A percentile compares a stretch with the other conserved stretches of the same genome.
These are phyloP conservation scores for Serilophus lunatus DNA, from an alignment of 2,113 vertebrate genomes.

Conservation along the genomic window DNA sequence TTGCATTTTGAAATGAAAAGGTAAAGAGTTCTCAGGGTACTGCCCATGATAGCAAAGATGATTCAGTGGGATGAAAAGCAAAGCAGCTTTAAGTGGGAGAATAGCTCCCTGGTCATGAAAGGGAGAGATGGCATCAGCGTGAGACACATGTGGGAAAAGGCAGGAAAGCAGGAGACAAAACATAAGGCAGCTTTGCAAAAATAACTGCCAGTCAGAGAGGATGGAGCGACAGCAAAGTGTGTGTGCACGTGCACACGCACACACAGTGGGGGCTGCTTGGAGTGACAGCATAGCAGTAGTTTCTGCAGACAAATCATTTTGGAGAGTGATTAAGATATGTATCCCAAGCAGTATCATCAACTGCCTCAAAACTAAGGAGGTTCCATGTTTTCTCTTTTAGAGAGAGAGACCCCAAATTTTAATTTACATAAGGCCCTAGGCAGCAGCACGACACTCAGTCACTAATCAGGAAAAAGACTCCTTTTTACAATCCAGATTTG, in stretches of 20 bases:
- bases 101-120: not conserved
- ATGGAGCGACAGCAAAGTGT: not conserved
- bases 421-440: not conserved
- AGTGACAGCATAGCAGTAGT: not conserved
- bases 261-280: not conserved
- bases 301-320: not conserved
- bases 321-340: not conserved
- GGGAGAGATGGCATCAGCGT: not conserved
- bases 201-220: not conserved
- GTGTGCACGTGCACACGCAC: not conserved
- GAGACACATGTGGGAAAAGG: not conserved
- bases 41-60: not conserved
- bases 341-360: not conserved
- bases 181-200: conserved; percentile 27
- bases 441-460: not conserved
- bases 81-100: not conserved
- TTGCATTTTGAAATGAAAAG: not conserved
- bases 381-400: not conserved
- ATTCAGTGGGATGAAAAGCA: not conserved
- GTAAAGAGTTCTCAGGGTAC: not conserved
- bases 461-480: not conserved
- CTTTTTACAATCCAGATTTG: not conserved
- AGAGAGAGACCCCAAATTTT: not conserved
- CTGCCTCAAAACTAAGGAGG: not conserved
- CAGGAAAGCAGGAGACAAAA: conserved; percentile 21